Evolutionary conservation across 2,797 vertebrate species (phyloP).

Genomic region (Potorous gilbertii): DNA sequence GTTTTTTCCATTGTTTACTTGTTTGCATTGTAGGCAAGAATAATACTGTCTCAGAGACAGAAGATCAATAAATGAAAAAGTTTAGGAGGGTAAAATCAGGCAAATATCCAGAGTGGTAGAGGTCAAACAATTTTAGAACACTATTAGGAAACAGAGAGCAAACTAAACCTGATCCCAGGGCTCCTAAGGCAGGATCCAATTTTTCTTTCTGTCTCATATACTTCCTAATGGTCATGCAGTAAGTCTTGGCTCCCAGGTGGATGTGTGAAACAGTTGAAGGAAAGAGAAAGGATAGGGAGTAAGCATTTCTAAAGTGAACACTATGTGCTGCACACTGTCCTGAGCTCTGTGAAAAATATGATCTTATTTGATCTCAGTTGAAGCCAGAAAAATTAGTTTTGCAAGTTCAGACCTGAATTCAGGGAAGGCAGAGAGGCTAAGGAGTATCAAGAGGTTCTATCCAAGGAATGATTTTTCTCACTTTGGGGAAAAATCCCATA

Average conservation of each 20-base stretch:
- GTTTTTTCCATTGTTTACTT: not conserved
- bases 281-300: not conserved
- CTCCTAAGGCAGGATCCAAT: not conserved
- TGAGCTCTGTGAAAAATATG: not conserved
- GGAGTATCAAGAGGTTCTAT: not conserved
- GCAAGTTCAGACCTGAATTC: not conserved
- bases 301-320: not conserved
- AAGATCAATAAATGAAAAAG: not conserved
- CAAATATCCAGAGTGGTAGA: not conserved
- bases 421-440: not conserved
- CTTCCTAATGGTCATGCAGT: not conserved
- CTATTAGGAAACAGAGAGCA: not conserved
- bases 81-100: not conserved
- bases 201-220: not conserved
- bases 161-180: not conserved
- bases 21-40: not conserved
- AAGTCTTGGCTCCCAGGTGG: not conserved
- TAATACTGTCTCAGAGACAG: not conserved
- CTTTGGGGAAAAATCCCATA: not conserved
- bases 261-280: not conserved
- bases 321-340: not conserved
- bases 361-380: not conserved
- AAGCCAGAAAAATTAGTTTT: not conserved
- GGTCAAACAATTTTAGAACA: not conserved
- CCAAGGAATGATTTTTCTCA: not conserved